Conservation (phyloP, 2,888 invertebrate species). For the Dinocampus coccinellae region DNA sequence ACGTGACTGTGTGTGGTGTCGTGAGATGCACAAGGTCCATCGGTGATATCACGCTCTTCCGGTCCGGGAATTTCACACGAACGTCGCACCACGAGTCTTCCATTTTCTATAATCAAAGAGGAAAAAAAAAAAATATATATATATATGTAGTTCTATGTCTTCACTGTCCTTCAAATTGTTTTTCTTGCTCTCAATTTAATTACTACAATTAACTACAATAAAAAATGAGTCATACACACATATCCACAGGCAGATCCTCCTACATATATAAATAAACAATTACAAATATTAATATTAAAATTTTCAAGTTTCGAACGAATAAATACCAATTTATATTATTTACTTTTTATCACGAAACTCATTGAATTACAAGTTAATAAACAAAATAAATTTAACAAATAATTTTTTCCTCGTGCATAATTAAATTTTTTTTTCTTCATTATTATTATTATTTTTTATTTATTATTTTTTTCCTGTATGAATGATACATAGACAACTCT, state of each 20-base stretch:
- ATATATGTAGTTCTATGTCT: not conserved
- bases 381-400: not conserved
- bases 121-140: not conserved
- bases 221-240: not conserved
- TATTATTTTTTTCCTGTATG: not conserved
- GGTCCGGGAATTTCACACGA: slow-evolving; percentile 56
- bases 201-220: not conserved
- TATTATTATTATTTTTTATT: not conserved
- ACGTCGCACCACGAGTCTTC: slow-evolving; percentile 55
- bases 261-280: not conserved
- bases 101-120: slow-evolving; percentile 51
- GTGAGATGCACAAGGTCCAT: slow-evolving; percentile 56
- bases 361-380: not conserved
- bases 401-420: not conserved
- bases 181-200: not conserved
- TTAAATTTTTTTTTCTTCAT: not conserved
- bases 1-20: slow-evolving; percentile 46
- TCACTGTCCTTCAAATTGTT: not conserved
- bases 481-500: not conserved
- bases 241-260: too few species aligned
- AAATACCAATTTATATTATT: not conserved
- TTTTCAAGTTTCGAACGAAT: not conserved
- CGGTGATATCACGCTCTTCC: slow-evolving; percentile 58
- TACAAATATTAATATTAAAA: not conserved
- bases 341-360: not conserved